Evolutionary conservation across 2,888 invertebrate species (phyloP).

Genomic region (Neuroscelio doddi): DNA sequence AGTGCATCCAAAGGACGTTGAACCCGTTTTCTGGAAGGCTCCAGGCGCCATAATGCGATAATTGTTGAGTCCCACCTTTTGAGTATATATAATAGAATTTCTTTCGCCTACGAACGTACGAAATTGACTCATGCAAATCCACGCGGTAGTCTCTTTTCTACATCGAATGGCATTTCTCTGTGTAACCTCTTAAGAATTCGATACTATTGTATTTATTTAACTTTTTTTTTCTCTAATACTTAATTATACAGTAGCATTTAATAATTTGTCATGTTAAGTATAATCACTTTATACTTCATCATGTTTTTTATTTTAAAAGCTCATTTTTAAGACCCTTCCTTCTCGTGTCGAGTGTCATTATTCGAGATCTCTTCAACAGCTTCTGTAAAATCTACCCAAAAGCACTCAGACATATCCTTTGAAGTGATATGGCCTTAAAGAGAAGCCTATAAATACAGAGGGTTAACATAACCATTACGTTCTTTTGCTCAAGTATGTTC

Average conservation of each 20-base stretch:
- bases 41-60: conserved; percentile 53
- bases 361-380: conserved; percentile 38
- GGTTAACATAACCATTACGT: conserved; percentile 39
- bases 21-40: conserved; percentile 57
- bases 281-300: too few species aligned
- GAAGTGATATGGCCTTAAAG: conserved; percentile 34
- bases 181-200: too few species aligned
- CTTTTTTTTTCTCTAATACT: too few species aligned
- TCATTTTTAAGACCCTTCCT: conserved; percentile 25
- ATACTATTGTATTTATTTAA: too few species aligned
- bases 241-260: too few species aligned
- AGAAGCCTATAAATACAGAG: conserved; percentile 43
- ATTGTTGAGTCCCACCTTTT: conserved; percentile 52
- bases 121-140: neutral
- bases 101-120: neutral
- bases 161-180: neutral
- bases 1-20: conserved; percentile 71
- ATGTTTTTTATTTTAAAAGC: conserved; percentile 3
- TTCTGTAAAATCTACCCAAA: conserved; percentile 39
- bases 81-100: neutral
- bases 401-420: conserved; percentile 42
- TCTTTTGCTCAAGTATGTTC: conserved; percentile 29
- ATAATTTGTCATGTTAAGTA: too few species aligned
- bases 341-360: conserved; percentile 29
- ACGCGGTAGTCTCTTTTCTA: neutral